Evolutionary conservation across 2,113 vertebrate genomes (phyloP).

Genomic region (Tragelaphus imberbis): DNA sequence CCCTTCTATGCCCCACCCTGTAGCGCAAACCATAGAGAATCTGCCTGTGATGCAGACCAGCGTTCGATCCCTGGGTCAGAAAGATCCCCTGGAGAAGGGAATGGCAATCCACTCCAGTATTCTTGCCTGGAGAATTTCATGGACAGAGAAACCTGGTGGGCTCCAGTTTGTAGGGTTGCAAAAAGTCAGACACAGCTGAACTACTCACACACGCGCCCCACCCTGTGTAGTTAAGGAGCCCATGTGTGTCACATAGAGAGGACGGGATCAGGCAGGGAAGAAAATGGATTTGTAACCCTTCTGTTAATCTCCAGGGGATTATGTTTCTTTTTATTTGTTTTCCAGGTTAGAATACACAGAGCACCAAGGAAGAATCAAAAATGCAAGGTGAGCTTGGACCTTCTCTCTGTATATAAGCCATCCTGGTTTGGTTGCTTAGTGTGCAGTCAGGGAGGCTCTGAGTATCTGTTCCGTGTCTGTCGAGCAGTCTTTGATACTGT

Average conservation of each 20-base stretch:
- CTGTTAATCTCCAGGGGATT: neutral
- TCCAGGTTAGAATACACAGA: slow-evolving; percentile 88
- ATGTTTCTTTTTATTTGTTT: slow-evolving; percentile 46
- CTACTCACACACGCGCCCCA: neutral
- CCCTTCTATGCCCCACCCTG: neutral
- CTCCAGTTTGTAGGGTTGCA: neutral
- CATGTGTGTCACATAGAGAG: neutral
- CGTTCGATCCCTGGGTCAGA: neutral
- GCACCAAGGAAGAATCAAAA: slow-evolving; percentile 96
- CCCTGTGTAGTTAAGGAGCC: neutral
- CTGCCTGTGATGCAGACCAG: neutral
- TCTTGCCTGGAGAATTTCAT: neutral
- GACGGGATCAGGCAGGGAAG: neutral
- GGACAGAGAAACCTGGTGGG: neutral
- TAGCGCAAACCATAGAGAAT: neutral
- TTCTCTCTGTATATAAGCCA: neutral
- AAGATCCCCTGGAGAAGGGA: neutral
- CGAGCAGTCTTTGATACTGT: neutral
- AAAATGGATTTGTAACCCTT: neutral
- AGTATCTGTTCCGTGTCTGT: neutral
- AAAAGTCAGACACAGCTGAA: neutral
- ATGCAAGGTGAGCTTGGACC: slow-evolving; percentile 88
- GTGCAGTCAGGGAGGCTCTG: neutral
- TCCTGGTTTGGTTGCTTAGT: neutral
- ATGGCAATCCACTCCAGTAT: neutral